phyloP scores from a whole-genome alignment of 2,113 vertebrate species.

The Zingel zingel region DNA sequence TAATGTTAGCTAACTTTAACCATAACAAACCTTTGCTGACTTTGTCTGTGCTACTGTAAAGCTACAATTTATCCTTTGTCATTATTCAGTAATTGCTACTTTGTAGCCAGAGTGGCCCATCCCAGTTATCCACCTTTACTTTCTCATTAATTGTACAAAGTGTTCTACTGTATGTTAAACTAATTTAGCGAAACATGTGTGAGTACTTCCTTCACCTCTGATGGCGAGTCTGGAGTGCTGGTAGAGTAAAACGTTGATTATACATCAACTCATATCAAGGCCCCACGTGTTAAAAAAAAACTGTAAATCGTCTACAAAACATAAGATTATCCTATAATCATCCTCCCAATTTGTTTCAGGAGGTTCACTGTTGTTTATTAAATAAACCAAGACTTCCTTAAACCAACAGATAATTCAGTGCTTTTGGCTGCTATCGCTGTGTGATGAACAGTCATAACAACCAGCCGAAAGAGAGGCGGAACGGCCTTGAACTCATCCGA shows the following conservation, averaged over 20 bases:
- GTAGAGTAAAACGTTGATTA: constrained; percentile 20
- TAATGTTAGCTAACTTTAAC: neutral
- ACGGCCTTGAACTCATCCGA: constrained; percentile 67
- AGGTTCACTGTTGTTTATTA: constrained; percentile 46
- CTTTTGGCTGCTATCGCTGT: constrained; percentile 54
- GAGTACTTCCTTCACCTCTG: neutral
- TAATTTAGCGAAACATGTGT: neutral
- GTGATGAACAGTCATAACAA: constrained; percentile 81
- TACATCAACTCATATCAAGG: constrained; percentile 35
- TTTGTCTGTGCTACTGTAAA: too few species aligned
- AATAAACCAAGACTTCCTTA: constrained; percentile 54
- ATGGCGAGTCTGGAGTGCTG: neutral
- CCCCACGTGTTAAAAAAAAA: constrained; percentile 27
- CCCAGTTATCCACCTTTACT: neutral
- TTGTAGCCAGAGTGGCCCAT: neutral
- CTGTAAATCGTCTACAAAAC: constrained; percentile 46
- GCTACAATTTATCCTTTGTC: neutral
- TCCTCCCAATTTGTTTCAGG: constrained; percentile 25
- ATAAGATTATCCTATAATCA: constrained; percentile 10
- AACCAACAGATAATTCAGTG: constrained; percentile 58
- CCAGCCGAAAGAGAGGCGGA: constrained; percentile 29
- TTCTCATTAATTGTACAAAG: neutral
- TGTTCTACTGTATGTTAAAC: neutral
- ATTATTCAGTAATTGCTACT: neutral
- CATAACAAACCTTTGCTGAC: neutral